These are phyloP conservation scores for Melopsittacus undulatus DNA, from an alignment of 2,797 vertebrate genomes.

Conservation along the genomic window DNA sequence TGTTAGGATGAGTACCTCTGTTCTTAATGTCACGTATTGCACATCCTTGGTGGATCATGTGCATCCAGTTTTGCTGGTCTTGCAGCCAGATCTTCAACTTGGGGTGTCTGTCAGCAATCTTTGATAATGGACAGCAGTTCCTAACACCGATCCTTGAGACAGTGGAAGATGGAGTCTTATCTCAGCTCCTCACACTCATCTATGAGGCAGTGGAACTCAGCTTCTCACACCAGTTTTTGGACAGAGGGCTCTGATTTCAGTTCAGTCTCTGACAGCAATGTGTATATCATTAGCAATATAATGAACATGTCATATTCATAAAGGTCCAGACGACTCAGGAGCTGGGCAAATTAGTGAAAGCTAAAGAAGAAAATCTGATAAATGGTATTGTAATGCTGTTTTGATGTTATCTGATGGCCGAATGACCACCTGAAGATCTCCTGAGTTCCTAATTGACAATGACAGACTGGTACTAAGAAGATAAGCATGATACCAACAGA, in stretches of 20 bases:
- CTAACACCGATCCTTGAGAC: background rate
- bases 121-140: background rate
- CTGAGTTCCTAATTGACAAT: background rate
- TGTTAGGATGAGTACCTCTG: background rate
- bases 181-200: background rate
- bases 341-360: background rate
- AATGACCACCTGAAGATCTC: background rate
- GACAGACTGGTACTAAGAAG: background rate
- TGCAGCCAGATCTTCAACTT: background rate
- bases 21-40: background rate
- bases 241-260: background rate
- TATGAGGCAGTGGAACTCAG: background rate
- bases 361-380: background rate
- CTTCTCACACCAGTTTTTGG: background rate
- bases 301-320: background rate
- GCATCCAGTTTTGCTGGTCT: background rate
- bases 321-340: background rate
- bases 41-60: background rate
- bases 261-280: background rate
- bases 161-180: background rate
- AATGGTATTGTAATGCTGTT: background rate
- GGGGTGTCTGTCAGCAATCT: background rate
- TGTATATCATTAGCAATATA: background rate
- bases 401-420: background rate
- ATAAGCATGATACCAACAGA: background rate